Evolutionary conservation across 2,888 invertebrate genomes (phyloP), one percentile per base, ranked within the genome.

Genomic region (Agriopis aurantiaria): DNA sequence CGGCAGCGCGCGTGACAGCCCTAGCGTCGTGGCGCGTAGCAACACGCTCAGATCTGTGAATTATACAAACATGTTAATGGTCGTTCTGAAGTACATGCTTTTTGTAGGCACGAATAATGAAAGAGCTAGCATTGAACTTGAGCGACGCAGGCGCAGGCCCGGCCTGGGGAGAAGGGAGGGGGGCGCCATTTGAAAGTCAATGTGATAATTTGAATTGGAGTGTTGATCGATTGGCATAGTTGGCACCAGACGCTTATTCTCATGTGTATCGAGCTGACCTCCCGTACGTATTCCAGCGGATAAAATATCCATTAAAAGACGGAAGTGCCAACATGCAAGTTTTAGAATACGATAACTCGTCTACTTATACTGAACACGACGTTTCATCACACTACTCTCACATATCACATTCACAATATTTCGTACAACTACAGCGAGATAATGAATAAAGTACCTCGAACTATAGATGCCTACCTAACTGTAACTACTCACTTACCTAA

Each of bases 101-200:
- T 45, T 51, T 52, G 46, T 46, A 14, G 55, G 45, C 49, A 43
- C 58, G 57, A 66, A 57, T 62, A 65, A 49, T 51, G 52, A 52
- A 10, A 11, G 46, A 61, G 53, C 48, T 63, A 61, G 51, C 74
- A 73, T 75, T 78, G 74, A 76, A 78, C 74, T 76, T 73, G 75
- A 46, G 23, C 68, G 51, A 3, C 46, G 53, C 33, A 23, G 46
- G 45, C 55, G 60, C 49, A 48, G 61, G 60, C 65, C 49, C 9
- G 51, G 11, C 5, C 4, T 17, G 53, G 43, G 40, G 23, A 45
- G 55, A 60, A 61, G 59, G 40, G 49, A n/a, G 43, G 56, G 53
- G 64, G 57, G 65, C 56, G 59, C 40, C 65, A 77, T 77, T 77
- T 77, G 74, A 71, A 76, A 77, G 71, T 78, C 76, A 78, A 78